These are phyloP conservation scores for Plemyria rubiginata DNA, from an alignment of 2,888 invertebrate species.

Conservation along the genomic window DNA sequence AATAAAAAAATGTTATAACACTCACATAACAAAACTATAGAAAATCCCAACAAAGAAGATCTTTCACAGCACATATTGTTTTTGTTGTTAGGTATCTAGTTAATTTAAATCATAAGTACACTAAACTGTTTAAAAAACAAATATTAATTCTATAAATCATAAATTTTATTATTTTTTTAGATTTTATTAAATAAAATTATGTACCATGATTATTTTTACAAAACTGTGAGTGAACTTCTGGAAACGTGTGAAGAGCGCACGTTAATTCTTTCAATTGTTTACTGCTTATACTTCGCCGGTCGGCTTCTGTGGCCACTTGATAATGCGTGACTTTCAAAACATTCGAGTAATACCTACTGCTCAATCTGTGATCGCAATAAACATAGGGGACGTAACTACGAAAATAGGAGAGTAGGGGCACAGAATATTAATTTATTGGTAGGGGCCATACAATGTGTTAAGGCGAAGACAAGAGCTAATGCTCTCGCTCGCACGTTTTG, in stretches of 20 bases:
- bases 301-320: constrained; percentile 2
- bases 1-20: constrained; percentile 6
- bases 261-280: constrained; percentile 20
- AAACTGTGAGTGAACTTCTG: constrained; percentile 1
- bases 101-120: background rate
- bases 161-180: too few species aligned
- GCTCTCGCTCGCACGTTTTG: too few species aligned
- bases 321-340: constrained; percentile 20
- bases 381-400: constrained; percentile 1
- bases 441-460: too few species aligned
- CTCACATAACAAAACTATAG: constrained; percentile 39
- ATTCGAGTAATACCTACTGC: background rate
- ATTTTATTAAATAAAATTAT: too few species aligned
- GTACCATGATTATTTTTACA: background rate
- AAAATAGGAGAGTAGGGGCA: constrained; percentile 3
- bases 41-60: constrained; percentile 21
- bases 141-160: background rate
- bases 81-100: background rate
- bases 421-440: too few species aligned
- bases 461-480: too few species aligned
- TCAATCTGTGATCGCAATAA: background rate
- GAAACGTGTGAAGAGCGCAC: constrained; percentile 19
- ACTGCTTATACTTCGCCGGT: constrained; percentile 14
- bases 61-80: constrained; percentile 44
- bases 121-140: background rate